Evolutionary conservation across 2,113 vertebrate genomes (phyloP), one percentile per base, ranked within the genome.

Genomic region (Takifugu bimaculatus): DNA sequence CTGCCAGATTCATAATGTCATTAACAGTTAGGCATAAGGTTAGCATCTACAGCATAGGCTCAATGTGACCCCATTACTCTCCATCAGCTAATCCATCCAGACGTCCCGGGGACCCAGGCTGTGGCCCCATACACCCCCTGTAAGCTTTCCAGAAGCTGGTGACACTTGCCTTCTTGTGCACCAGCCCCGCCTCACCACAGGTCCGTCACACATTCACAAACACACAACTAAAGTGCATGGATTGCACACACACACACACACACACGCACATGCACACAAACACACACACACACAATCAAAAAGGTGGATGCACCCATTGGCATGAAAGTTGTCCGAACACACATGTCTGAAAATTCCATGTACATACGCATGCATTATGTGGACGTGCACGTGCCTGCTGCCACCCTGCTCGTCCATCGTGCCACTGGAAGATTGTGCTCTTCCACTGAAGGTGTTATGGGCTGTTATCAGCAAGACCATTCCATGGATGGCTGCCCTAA

Each of bases 401-500:
- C 67, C 72, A 70, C 67, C 70, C 63, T 29, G 64, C 72, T 77
- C 70, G 78, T 83, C 75, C 80, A 83, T 72, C 54, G 79, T 79
- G 72, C 82, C 78, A 82, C 72, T 70, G 70, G 82, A 88, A 83
- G 74, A 84, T 79, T 81, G 74, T 68, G 75, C 78, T 65, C 81
- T 86, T 87, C 82, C 85, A 79, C 79, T 64, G 78, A 90, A 91
- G 90, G 90, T 90, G 90, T 90, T 91, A 87, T 80, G 86, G 86
- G 85, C 85, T 89, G 82, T 88, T 90, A 91, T 91, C 91, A 91
- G 89, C 89, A 80, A 90, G 89, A 90, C 90, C 87, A 88, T 89
- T 91, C 88, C 90, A 92, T 90, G 91, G 91, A 91, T 92, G 91
- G 88, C 90, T 92, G 91, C 90, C 87, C 89, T 92, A 91, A 92